Percentiles rank a stretch among this genome's conserved stretches.
Conservation (phyloP, 2,888 invertebrate genomes). For the Hydropsyche betteni region DNA sequence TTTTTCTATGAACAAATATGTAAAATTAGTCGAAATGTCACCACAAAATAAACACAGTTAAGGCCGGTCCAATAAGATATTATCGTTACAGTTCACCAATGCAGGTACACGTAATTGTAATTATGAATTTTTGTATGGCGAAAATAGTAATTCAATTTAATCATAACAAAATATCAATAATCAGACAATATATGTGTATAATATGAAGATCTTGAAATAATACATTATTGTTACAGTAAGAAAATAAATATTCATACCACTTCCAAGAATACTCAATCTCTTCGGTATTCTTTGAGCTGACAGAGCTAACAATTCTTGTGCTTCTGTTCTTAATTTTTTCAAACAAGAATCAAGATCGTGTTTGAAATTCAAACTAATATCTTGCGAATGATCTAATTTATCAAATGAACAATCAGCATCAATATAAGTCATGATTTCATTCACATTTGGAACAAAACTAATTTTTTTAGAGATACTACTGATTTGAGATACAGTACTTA, state of each 20-base stretch:
- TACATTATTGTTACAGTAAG: constrained; percentile 4
- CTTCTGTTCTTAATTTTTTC: constrained; percentile 72
- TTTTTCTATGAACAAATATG: too few relatives aligned
- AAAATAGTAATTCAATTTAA: too few relatives aligned
- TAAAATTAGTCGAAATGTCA: too few relatives aligned
- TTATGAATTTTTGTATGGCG: too few relatives aligned
- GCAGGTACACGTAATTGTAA: too few relatives aligned
- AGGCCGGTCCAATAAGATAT: too few relatives aligned
- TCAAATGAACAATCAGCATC: constrained; percentile 69
- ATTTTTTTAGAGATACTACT: constrained; percentile 63
- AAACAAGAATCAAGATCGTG: constrained; percentile 75
- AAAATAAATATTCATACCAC: constrained; percentile 16
- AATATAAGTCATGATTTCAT: constrained; percentile 67
- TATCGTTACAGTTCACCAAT: too few relatives aligned
- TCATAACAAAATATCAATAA: too few relatives aligned
- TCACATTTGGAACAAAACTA: constrained; percentile 77
- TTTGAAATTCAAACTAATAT: constrained; percentile 68
- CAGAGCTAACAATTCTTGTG: constrained; percentile 74
- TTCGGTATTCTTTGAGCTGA: constrained; percentile 56
- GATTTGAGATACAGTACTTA: constrained; percentile 55
- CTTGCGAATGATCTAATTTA: constrained; percentile 64
- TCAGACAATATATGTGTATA: too few relatives aligned
- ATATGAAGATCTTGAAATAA: neutral
- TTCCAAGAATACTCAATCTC: constrained; percentile 46
- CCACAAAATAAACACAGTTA: too few relatives aligned